Evolutionary conservation across 1,140 invertebrate species (phyloP), one percentile per base, ranked within the genome.

Genomic region (Drosophila parabipectinata): DNA sequence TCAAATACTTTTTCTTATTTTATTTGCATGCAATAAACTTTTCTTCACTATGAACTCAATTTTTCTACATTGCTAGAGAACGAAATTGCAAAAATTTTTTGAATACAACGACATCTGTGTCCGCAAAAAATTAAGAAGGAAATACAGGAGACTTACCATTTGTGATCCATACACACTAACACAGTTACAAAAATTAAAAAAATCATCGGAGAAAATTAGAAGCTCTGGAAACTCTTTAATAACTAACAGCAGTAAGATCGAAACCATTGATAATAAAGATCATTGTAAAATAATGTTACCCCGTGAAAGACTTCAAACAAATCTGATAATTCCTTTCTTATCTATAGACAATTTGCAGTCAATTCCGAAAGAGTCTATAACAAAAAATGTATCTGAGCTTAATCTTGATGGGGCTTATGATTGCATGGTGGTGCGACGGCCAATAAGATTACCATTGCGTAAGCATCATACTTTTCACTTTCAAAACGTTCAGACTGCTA

Each of bases 391-490:
- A 44, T 5, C 6, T 5, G 14, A 44, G 1, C n/a, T 4, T 7
- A 15, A 37, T 37, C 9, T 3, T 93, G 26, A 41, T 41, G 91
- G 60, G 4, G 45, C 60, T 37, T 83, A 79, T 57, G 72, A 84
- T 50, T 78, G 66, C 26, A 12, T 89, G 60, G 77, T 72, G 52
- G 79, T 64, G 26, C 66, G 77, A 41, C 80, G 79, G 1, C 89
- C 91, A 32, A 77, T 91, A 44, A 85, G 94, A 87, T 92, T 94
- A 72, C 94, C 94, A 0, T 76, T 95, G 24, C 94, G 95, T 83
- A 95, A 95, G 90, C 94, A 94, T 90, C 94, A 95, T 90, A 95
- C 94, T 81, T 95, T 95, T 79, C 94, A 95, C 79, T 95, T 95
- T 63, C 94, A 95, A 92, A 94, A 93, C 26, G 94, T 81, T 92